A percentile compares a stretch with the other conserved stretches of the same genome.
phyloP scores from a whole-genome alignment of 2,888 invertebrate genomes.

The Agrenia bidenticulata region DNA sequence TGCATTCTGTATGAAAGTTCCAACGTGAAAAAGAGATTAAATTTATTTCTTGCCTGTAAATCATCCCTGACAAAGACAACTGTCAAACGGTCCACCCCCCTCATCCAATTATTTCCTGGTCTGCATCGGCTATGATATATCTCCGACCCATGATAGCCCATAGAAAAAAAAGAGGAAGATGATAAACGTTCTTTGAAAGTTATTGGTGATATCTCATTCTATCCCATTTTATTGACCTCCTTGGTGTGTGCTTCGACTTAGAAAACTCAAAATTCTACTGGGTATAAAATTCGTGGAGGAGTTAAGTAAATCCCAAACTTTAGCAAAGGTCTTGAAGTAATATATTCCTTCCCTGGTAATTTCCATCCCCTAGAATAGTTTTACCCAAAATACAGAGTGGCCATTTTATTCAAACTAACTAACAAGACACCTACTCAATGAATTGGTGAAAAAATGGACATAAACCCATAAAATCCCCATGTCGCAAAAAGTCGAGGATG shows the following conservation, averaged over 20 bases:
- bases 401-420: too few species aligned
- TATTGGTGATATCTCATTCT: slow-evolving; percentile 24
- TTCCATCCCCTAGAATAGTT: too few species aligned
- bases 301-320: too few species aligned
- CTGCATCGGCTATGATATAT: neutral
- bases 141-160: neutral
- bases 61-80: slow-evolving; percentile 16
- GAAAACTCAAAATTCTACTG: neutral
- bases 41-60: slow-evolving; percentile 19
- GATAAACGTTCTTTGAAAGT: slow-evolving; percentile 18
- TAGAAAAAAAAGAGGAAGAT: slow-evolving; percentile 8
- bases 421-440: too few species aligned
- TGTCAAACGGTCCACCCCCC: slow-evolving; percentile 15
- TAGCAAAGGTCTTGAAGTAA: too few species aligned
- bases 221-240: slow-evolving; percentile 22
- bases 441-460: too few species aligned
- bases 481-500: too few species aligned
- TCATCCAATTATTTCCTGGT: slow-evolving; percentile 22
- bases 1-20: neutral
- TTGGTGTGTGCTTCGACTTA: slow-evolving; percentile 4
- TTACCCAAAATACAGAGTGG: too few species aligned
- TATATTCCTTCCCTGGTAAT: too few species aligned
- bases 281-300: too few species aligned
- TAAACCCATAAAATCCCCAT: too few species aligned
- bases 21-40: slow-evolving; percentile 12